Base-by-base conservation (phyloP, 2,888 invertebrate genomes). In the Xylota sylvarum region DNA sequence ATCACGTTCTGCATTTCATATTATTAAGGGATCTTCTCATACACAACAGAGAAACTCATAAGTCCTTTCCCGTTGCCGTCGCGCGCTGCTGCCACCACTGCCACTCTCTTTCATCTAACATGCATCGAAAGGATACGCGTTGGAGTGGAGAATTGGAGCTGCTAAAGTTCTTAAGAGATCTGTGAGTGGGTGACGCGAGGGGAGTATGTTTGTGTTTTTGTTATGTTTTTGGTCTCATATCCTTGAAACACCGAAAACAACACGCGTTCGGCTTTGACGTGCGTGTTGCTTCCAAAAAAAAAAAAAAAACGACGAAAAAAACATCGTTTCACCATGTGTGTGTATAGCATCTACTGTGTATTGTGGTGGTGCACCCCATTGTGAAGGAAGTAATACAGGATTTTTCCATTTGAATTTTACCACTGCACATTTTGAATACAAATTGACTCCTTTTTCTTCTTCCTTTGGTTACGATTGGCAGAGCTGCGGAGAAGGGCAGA, bases 381-480 rank as follows among this genome's bases (percentile, higher is more conserved):
- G 84, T 69, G 84, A 72, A 58, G 56, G 40, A 60, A 82, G 80
- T 85, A 80, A 72, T 80, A 80, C 76, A 76, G 76, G 76, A 85
- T 80, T 80, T 85, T 85, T 85, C 85, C 76, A 80, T 85, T 85
- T 85, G 85, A 85, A 85, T 85, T 80, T 85, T 72, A 46, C 70
- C 76, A 72, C 60, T 85, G 85, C 85, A 85, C 79, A 85, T 80
- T 80, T 85, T 85, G 85, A 85, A 85, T 85, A 85, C 80, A 85
- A 85, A 85, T 85, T 80, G 85, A 85, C 80, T 85, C 65, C 62
- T 69, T 78, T 78, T 73, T 46, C 50, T 56, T 30, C 32, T 56
- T 64, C 46, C 55, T 40, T 69, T 30, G 17, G 69, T 30, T 56
- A 30, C 1, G 55, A 69, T 17, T 32, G 12, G n/a, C 23, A 23